Percentiles rank a stretch among this genome's conserved stretches.
Evolutionary conservation across 2,888 invertebrate genomes (phyloP).

Genomic region (Drosophila villosipedis): DNA sequence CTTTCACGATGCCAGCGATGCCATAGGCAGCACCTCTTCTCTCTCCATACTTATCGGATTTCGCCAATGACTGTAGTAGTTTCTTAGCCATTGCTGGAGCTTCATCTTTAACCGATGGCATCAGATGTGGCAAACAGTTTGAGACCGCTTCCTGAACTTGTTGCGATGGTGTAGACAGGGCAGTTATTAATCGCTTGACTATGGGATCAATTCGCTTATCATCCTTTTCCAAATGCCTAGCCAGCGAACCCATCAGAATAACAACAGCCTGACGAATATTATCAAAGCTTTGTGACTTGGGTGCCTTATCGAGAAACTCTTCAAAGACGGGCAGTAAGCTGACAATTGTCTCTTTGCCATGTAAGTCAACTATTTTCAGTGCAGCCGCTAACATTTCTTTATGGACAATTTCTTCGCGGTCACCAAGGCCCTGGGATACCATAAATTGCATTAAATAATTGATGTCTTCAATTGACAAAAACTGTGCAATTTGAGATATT

Average conservation of each 20-base stretch:
- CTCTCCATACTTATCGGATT: conserved; percentile 95
- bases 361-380: conserved; percentile 94
- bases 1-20: conserved; percentile 97
- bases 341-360: conserved; percentile 93
- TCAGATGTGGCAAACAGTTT: conserved; percentile 96
- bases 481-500: conserved; percentile 91
- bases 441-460: conserved; percentile 92
- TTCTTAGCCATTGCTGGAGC: conserved; percentile 95
- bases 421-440: conserved; percentile 94
- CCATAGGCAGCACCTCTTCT: conserved; percentile 98
- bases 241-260: conserved; percentile 98
- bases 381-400: conserved; percentile 97
- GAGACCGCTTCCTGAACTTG: conserved; percentile 99
- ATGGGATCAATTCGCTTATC: conserved; percentile 97
- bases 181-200: conserved; percentile 94
- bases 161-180: conserved; percentile 98
- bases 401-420: conserved; percentile 92
- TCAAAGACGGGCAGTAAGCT: conserved; percentile 96
- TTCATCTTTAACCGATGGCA: conserved; percentile 96
- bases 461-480: conserved; percentile 87
- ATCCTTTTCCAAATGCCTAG: conserved; percentile 96
- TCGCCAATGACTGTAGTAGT: conserved; percentile 93
- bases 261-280: conserved; percentile 98
- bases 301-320: conserved; percentile 96
- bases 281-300: conserved; percentile 95